Evolutionary conservation across 2,797 vertebrate genomes (phyloP).

Genomic region (Rhynchotus rufescens): DNA sequence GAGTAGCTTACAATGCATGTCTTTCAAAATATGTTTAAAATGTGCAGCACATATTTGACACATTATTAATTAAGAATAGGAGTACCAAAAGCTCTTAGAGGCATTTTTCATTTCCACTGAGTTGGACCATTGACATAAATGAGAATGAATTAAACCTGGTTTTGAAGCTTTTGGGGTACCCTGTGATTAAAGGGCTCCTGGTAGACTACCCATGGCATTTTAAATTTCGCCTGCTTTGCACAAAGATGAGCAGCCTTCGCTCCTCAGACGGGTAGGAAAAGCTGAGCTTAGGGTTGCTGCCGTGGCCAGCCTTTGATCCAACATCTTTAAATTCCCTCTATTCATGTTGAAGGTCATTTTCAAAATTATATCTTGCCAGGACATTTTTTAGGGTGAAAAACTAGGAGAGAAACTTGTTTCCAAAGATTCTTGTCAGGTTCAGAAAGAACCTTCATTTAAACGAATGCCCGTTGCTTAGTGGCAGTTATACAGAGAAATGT

Average conservation of each 20-base stretch:
- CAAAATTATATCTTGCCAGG: neutral
- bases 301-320: too few species aligned
- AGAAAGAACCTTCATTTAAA: neutral
- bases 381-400: neutral
- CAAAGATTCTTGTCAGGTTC: neutral
- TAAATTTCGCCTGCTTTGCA: rapidly evolving
- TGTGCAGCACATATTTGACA: neutral
- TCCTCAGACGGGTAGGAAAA: neutral
- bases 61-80: neutral
- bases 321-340: neutral
- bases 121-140: neutral
- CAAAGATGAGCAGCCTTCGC: rapidly evolving
- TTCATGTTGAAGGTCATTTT: neutral
- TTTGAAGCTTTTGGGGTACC: neutral
- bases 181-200: neutral
- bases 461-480: neutral
- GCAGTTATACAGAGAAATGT: neutral
- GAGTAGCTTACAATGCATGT: neutral
- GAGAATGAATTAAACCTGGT: neutral
- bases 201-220: rapidly evolving
- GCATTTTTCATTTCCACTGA: neutral
- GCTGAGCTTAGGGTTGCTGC: neutral
- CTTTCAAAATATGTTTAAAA: neutral
- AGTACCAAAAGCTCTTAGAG: neutral
- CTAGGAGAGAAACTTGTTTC: neutral